Conservation (phyloP, 2,113 vertebrate genomes). For the Microcebus jonahi region DNA sequence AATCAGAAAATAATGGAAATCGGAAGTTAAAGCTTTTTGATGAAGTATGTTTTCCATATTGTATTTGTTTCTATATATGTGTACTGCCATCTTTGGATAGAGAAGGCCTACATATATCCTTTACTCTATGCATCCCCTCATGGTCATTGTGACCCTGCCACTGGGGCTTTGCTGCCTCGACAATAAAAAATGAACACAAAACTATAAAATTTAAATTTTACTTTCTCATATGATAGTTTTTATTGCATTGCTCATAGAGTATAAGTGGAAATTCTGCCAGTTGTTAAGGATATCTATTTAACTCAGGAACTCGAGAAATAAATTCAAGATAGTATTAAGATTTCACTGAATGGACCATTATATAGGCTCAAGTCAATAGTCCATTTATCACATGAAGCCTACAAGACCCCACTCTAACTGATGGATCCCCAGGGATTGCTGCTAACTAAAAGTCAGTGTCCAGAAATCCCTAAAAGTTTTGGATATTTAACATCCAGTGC, state of each 20-base stretch:
- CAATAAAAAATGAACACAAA: not conserved
- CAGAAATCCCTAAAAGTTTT: not conserved
- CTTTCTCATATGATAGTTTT: not conserved
- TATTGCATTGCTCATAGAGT: not conserved
- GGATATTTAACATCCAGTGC: not conserved
- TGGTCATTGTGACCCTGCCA: not conserved
- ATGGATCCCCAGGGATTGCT: not conserved
- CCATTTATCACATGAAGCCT: slow-evolving; percentile 17
- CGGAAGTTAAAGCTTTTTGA: not conserved
- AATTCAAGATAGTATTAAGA: slow-evolving; percentile 21
- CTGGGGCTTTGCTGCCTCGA: not conserved
- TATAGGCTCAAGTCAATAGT: not conserved
- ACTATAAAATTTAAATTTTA: not conserved
- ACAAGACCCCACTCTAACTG: not conserved
- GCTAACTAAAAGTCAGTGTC: not conserved
- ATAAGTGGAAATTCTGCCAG: not conserved
- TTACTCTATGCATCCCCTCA: not conserved
- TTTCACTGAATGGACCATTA: slow-evolving; percentile 5
- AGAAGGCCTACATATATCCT: not conserved
- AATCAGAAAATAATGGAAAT: not conserved
- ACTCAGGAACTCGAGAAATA: slow-evolving; percentile 22
- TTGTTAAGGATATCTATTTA: slow-evolving; percentile 49
- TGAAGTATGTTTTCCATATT: not conserved
- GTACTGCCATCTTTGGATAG: not conserved
- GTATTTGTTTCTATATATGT: not conserved